Base-by-base conservation (phyloP, 2,888 invertebrate species). In the Monoplex corrugatus region DNA sequence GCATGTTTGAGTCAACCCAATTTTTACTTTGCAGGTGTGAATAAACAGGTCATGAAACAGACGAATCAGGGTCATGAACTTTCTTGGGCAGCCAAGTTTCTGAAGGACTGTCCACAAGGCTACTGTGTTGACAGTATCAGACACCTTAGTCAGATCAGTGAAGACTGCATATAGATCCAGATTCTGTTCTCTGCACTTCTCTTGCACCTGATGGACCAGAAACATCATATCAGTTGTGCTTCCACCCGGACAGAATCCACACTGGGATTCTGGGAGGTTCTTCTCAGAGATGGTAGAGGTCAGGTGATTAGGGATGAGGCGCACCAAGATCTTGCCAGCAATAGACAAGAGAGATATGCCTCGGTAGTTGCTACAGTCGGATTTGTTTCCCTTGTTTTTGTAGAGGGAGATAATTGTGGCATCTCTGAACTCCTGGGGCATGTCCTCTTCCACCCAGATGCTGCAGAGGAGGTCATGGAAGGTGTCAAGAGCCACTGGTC, bases 351-450 rank as follows among this genome's bases (percentile, higher is more conserved):
- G 72, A 16, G 50, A 87, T 38, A 78, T 87, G 50, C 87, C 87
- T 8, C 78, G 10, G 72, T 87, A 86, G 86, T 68, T 86, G 16
- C 68, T 72, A n/a, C 86, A 63, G 86, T 86, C 68, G 23, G 86
- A 23, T 57, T 87, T 78, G 78, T 80, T 80, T 38, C 78, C 87
- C 78, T 87, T 87, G 87, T 78, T 87, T 75, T 87, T 87, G 45
- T 80, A 87, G n/a, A 87, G 45, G n/a, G 87, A 23, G 40, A 87
- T 40, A n/a, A 87, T 57, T n/a, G n/a, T 13, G 43, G 87, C 72
- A 43, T 86, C 68, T 28, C 72, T 28, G 40, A 72, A 75, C 19
- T 87, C 87, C 0, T 78, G 23, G 40, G 87, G 78, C 80, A 87
- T 32, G 3, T 75, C 57, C 63, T 87, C 80, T 35, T 45, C 35